Percentiles rank a stretch among this genome's conserved stretches.
These are phyloP conservation scores for Acanthurus lineatus DNA, from an alignment of 2,797 vertebrate genomes.

Conservation along the genomic window DNA sequence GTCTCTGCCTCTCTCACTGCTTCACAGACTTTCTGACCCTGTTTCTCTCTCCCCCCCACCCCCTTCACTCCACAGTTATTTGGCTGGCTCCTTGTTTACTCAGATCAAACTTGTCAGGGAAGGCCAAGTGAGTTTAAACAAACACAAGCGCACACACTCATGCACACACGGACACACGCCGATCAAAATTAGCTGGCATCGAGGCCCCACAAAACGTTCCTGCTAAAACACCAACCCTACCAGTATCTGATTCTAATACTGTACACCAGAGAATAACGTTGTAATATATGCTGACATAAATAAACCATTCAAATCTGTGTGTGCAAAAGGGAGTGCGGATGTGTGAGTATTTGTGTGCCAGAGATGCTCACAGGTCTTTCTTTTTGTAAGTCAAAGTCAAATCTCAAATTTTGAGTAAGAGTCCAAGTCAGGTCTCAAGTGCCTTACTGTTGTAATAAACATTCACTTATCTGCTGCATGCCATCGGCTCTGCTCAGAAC, in stretches of 20 bases:
- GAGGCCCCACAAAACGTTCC: conserved; percentile 32
- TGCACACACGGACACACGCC: conserved; percentile 12
- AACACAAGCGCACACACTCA: conserved; percentile 33
- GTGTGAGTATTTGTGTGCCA: neutral
- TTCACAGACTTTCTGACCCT: conserved; percentile 63
- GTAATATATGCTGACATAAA: conserved; percentile 60
- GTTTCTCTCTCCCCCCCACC: conserved; percentile 16
- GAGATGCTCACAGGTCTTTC: no score
- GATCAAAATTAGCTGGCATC: conserved; percentile 42
- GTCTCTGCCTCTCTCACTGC: conserved; percentile 57
- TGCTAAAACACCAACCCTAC: conserved; percentile 36
- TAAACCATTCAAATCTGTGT: conserved; percentile 52
- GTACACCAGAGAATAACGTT: conserved; percentile 39
- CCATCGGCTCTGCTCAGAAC: no score
- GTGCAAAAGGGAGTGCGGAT: neutral
- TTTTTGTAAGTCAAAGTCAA: no score
- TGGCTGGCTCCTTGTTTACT: conserved; percentile 69
- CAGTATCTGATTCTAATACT: conserved; percentile 35
- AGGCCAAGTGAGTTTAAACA: conserved; percentile 64
- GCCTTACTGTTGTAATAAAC: no score
- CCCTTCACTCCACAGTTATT: conserved; percentile 50
- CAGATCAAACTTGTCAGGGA: conserved; percentile 65
- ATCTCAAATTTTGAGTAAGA: no score
- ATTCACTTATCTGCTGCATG: no score
- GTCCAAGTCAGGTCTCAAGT: no score